Conservation (phyloP, 2,113 vertebrate genomes). For the Cheirogaleus medius region DNA sequence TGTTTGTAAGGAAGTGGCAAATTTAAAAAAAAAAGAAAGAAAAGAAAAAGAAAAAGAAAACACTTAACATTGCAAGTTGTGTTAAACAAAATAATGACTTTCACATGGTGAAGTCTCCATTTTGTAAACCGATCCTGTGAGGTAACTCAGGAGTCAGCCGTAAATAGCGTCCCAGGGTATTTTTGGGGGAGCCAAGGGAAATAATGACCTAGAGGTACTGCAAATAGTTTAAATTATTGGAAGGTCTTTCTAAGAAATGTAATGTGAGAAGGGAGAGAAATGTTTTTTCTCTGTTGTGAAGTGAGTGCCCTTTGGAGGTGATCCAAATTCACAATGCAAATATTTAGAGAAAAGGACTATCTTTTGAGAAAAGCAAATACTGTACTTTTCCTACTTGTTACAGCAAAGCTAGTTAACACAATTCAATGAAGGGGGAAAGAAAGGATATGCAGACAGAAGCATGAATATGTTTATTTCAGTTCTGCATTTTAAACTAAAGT, state of each 20-base stretch:
- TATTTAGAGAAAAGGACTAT: conserved; percentile 79
- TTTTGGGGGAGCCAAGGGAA: conserved; percentile 79
- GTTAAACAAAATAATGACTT: conserved; percentile 81
- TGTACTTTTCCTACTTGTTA: conserved; percentile 73
- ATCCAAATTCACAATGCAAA: conserved; percentile 81
- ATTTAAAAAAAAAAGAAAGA: background rate
- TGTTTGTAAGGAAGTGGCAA: conserved; percentile 72
- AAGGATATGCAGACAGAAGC: conserved; percentile 6
- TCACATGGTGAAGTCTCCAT: conserved; percentile 80
- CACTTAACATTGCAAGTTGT: conserved; percentile 66
- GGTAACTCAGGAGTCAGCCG: conserved; percentile 82
- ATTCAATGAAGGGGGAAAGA: background rate
- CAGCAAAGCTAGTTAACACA: conserved; percentile 72
- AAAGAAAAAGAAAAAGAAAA: background rate
- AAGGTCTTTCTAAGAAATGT: conserved; percentile 82
- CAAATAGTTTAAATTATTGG: conserved; percentile 86
- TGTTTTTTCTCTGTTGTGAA: conserved; percentile 65
- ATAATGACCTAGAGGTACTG: conserved; percentile 81
- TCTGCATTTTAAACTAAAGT: conserved; percentile 60
- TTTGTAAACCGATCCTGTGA: conserved; percentile 83
- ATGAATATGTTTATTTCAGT: conserved; percentile 47
- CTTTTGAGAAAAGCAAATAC: conserved; percentile 77
- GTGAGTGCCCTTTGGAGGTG: conserved; percentile 69
- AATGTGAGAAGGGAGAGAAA: conserved; percentile 73
- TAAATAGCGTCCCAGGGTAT: conserved; percentile 82